Base-by-base conservation (phyloP, 2,113 vertebrate species). In the Eolophus roseicapilla region DNA sequence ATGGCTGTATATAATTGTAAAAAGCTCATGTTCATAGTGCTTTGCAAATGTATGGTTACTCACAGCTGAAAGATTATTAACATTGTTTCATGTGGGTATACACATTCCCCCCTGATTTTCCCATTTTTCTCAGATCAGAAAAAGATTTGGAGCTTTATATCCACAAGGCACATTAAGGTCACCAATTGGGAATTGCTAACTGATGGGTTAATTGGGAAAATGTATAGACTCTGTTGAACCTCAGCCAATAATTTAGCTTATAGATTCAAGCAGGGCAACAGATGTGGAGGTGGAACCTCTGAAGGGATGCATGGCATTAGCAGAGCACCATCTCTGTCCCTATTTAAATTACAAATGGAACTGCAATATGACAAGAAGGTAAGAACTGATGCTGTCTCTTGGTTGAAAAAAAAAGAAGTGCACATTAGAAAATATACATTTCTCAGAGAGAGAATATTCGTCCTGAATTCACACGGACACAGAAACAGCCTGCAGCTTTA, bases 161-260 rank as follows among this genome's bases (percentile, higher is more conserved):
- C 74, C 65, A 70, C 74, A 82, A 95, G 81, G 83, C 73, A 92
- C 82, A 86, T 60, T 88, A 91, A 82, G 50, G 70, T 94, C 69
- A 92, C 76, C 92, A 86, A 59, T 10, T 82, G 86, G 81, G 93
- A 95, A 95, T 95, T 96, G 83, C 49, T 97, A 96, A 95, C 70
- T 93, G 95, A 97, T 90, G 88, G 93, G 90, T 92, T 97, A 97
- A 95, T 85, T 97, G 95, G 93, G 90, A 88, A 97, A 98, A 97
- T 77, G 94, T 92, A 96, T 33, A 95, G 91, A 96, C 78, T 91
- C 44, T 94, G 57, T 64, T 97, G 97, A 97, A 97, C 60, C 78
- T 74, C 79, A 93, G 92, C 82, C 95, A 96, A 93, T 89, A 97
- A 95, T 96, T 96, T 92, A 94, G 80, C 59, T 90, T 88, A 94